A percentile compares a stretch with the other conserved stretches of the same genome.
Evolutionary conservation across 2,113 vertebrate species (phyloP).

Genomic region (Sylvilagus bachmani): DNA sequence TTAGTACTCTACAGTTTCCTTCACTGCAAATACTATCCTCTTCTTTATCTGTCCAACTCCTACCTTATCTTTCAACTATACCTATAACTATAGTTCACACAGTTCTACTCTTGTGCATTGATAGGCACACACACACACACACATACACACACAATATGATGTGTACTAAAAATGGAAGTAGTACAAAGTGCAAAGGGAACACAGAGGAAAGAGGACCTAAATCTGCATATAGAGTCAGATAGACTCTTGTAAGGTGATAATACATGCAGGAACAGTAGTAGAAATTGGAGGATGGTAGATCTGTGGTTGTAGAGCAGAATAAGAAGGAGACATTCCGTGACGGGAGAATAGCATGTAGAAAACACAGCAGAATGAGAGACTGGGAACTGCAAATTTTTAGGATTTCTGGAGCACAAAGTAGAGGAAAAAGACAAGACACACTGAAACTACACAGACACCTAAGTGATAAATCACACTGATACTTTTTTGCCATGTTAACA

Average conservation of each 20-base stretch:
- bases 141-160: not conserved
- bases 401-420: conserved; percentile 19
- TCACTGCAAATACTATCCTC: conserved; percentile 8
- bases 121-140: not conserved
- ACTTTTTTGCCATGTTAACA: not conserved
- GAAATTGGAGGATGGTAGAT: not conserved
- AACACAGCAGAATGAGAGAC: not conserved
- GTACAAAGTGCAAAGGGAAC: not conserved
- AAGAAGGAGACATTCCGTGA: not conserved
- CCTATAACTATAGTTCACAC: not conserved
- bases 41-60: not conserved
- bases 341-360: not conserved
- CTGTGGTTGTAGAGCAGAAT: not conserved
- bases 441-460: not conserved
- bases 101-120: not conserved
- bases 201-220: conserved; percentile 17
- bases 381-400: not conserved
- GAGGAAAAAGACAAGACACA: not conserved
- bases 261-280: not conserved
- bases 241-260: not conserved
- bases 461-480: not conserved
- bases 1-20: not conserved
- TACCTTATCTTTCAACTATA: not conserved
- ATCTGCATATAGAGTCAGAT: not conserved
- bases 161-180: conserved; percentile 12